Evolutionary conservation across 2,888 invertebrate species (phyloP).

Genomic region (Neelides folsomi): DNA sequence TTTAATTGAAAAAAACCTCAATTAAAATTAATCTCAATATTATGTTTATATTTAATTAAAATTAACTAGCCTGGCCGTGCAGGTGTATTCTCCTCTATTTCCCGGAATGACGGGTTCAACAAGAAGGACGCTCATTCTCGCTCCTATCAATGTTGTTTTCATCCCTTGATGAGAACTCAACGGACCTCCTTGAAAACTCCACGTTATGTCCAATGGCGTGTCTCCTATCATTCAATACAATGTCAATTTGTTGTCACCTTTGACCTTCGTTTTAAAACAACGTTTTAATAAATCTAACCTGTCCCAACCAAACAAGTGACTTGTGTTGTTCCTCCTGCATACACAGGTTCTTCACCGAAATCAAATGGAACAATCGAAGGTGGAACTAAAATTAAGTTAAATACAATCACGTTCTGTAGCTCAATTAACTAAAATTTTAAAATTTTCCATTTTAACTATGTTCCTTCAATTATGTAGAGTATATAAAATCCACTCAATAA

Average conservation of each 20-base stretch:
- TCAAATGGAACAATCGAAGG: constrained; percentile 34
- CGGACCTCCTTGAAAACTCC: constrained; percentile 27
- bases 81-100: constrained; percentile 33
- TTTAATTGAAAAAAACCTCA: no score
- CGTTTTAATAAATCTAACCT: constrained; percentile 16
- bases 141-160: constrained; percentile 45
- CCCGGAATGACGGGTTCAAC: constrained; percentile 32
- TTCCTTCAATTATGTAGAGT: no score
- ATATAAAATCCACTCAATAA: no score
- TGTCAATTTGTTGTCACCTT: no score
- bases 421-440: no score
- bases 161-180: constrained; percentile 37
- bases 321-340: constrained; percentile 22
- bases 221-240: constrained; percentile 14
- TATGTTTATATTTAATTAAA: no score
- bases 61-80: constrained; percentile 16
- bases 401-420: no score
- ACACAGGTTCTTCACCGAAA: constrained; percentile 23
- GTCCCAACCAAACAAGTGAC: constrained; percentile 24
- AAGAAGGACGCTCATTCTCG: constrained; percentile 49
- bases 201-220: constrained; percentile 24
- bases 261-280: no score
- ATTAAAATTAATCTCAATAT: no score
- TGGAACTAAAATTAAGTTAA: constrained; percentile 20
- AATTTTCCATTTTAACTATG: no score